Evolutionary conservation across 2,888 invertebrate species (phyloP).

Genomic region (Drosophila diplacantha): DNA sequence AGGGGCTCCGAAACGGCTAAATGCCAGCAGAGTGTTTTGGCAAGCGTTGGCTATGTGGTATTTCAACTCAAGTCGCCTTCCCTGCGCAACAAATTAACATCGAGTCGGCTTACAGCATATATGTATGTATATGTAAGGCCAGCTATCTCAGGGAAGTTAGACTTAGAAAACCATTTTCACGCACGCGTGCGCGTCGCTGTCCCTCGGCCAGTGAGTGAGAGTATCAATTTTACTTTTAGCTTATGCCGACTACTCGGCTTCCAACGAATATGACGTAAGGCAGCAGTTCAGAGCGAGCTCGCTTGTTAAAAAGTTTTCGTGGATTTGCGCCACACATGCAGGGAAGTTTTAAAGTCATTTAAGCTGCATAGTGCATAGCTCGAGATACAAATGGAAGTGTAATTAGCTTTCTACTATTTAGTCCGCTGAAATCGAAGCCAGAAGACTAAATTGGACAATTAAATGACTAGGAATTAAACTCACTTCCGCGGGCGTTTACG

Average conservation of each 20-base stretch:
- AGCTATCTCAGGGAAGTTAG: conserved; percentile 2
- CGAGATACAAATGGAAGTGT: conserved; percentile 50
- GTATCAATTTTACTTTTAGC: conserved; percentile 65
- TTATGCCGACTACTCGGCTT: conserved; percentile 9
- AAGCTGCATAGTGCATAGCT: conserved; percentile 48
- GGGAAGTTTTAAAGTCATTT: conserved; percentile 38
- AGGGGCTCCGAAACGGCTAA: conserved; percentile 37
- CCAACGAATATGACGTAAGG: conserved; percentile 52
- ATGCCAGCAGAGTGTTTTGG: conserved; percentile 57
- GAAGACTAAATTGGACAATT: conserved; percentile 18
- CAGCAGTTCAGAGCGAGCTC: conserved; percentile 2
- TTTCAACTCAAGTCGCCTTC: conserved; percentile 31
- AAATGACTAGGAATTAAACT: conserved; percentile 47
- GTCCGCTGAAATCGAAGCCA: conserved; percentile 31
- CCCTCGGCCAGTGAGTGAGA: conserved; percentile 52
- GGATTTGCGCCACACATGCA: conserved; percentile 27
- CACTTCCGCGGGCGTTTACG: conserved; percentile 58
- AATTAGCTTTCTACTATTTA: conserved; percentile 47
- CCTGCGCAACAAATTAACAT: conserved; percentile 32
- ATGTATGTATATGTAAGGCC: neutral
- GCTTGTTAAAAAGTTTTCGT: conserved; percentile 41
- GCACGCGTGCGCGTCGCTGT: conserved; percentile 59
- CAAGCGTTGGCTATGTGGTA: conserved; percentile 43
- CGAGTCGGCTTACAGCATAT: conserved; percentile 5
- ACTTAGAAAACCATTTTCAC: conserved; percentile 54